Percentiles rank a stretch among this genome's conserved stretches.
Evolutionary conservation across 2,797 vertebrate genomes (phyloP).

Genomic region (Silurus aristotelis): DNA sequence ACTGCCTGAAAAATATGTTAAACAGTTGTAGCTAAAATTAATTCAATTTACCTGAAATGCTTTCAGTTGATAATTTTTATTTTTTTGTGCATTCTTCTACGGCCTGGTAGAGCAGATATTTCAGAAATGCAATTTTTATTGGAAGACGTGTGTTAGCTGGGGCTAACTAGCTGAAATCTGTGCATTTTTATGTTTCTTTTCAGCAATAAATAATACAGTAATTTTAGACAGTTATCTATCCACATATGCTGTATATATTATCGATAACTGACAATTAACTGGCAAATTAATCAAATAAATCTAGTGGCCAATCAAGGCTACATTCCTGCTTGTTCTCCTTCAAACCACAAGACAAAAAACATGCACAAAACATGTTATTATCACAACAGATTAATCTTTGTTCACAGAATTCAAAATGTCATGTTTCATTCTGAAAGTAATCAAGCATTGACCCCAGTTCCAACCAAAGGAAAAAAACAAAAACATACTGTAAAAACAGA

Average conservation of each 20-base stretch:
- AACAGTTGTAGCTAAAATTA: not conserved
- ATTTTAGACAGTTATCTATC: not conserved
- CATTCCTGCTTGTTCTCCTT: not conserved
- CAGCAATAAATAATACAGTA: not conserved
- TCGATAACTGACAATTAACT: not conserved
- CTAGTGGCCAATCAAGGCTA: not conserved
- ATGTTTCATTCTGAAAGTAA: not conserved
- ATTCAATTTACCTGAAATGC: not conserved
- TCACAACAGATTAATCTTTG: constrained; percentile 17
- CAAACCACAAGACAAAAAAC: not conserved
- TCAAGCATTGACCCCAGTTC: not conserved
- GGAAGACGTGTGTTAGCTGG: not conserved
- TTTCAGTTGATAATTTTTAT: not conserved
- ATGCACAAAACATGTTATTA: not conserved
- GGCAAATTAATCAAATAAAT: not conserved
- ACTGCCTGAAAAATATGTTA: not conserved
- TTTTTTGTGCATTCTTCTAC: not conserved
- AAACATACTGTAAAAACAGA: not conserved
- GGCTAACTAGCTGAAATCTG: not conserved
- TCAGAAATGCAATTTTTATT: not conserved
- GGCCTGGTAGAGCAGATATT: not conserved
- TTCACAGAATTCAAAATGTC: constrained; percentile 6
- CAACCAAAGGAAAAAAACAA: not conserved
- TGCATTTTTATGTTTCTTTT: not conserved
- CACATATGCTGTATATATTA: not conserved